Base-by-base conservation (phyloP, 92 coral and sea anemone genomes). In the Diadumene lineata region DNA sequence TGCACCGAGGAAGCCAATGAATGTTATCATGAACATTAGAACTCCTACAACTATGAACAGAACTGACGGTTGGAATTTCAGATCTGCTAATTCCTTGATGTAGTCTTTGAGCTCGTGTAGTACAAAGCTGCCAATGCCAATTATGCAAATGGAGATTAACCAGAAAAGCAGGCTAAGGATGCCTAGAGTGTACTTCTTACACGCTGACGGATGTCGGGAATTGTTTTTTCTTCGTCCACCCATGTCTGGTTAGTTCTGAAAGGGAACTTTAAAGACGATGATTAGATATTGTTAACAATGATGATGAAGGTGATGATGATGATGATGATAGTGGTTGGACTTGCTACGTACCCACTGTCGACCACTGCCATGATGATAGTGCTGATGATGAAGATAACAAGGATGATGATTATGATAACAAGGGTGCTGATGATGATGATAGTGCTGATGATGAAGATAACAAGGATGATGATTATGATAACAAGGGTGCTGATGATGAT, bases 1-100 rank as follows among this genome's bases (percentile, higher is more conserved):
- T 34, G 93, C 90, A 4, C 93, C 93, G 0, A 89, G 70, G 50
- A 90, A 89, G 7, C 93, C 93, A 31, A 77, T 60, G 61, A 89
- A 89, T 7, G 93, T 89, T 33, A 85, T 74, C 9, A 89, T 19
- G 69, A 89, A 89, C 38, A 89, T 64, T 0, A 83, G 22, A 24
- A 50, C 77, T 0, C 90, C 93, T n/a, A 86, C 68, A 7, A 72
- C n/a, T 25, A 84, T 72, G 43, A 87, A 73, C 7, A 89, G 51
- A 17, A 87, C 82, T 1, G 87, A 90, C 10, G 93, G 90, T 43
- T 89, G 82, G 57, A 68, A 89, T 15, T 74, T 19, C 22, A 89
- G 43, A 55, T 89, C 88, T 26, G 79, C 79, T 19, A 86, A 73
- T 18, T 68, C 71, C 33, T 81, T 77, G 75, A 72, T 81, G 24